Percentiles rank a stretch among this genome's conserved stretches.
These are phyloP conservation scores for Poeciliopsis paucimaculata DNA, from an alignment of 2,797 vertebrate species.

Conservation along the genomic window DNA sequence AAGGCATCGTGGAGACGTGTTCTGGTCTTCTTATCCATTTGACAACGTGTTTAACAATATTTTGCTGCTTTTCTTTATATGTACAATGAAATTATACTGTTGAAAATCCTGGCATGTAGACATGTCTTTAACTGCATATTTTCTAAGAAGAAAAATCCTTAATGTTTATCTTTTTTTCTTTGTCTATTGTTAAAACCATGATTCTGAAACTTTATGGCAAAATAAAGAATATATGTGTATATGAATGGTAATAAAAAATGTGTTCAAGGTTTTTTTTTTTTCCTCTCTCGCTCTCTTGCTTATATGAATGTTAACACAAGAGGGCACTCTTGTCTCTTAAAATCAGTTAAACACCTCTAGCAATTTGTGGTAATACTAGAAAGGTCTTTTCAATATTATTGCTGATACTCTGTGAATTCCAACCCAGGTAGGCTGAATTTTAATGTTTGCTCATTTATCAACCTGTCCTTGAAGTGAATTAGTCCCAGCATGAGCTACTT, in stretches of 20 bases:
- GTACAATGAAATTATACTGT: constrained; percentile 15
- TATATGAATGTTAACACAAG: constrained; percentile 44
- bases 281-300: neutral
- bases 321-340: constrained; percentile 50
- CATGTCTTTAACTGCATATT: constrained; percentile 34
- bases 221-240: constrained; percentile 62
- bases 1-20: neutral
- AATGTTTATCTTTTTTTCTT: constrained; percentile 24
- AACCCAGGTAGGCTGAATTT: constrained; percentile 60
- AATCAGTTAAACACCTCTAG: neutral
- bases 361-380: neutral
- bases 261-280: constrained; percentile 20
- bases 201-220: constrained; percentile 50
- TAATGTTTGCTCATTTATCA: constrained; percentile 66
- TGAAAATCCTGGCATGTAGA: constrained; percentile 22
- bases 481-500: constrained; percentile 53
- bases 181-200: constrained; percentile 58
- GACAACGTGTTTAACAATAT: constrained; percentile 25
- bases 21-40: constrained; percentile 20
- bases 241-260: constrained; percentile 75
- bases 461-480: constrained; percentile 57
- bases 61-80: constrained; percentile 48
- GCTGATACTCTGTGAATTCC: constrained; percentile 42
- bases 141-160: constrained; percentile 32
- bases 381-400: constrained; percentile 33